Base-by-base conservation (phyloP, 2,888 invertebrate genomes). In the Drosophila fungiperda region DNA sequence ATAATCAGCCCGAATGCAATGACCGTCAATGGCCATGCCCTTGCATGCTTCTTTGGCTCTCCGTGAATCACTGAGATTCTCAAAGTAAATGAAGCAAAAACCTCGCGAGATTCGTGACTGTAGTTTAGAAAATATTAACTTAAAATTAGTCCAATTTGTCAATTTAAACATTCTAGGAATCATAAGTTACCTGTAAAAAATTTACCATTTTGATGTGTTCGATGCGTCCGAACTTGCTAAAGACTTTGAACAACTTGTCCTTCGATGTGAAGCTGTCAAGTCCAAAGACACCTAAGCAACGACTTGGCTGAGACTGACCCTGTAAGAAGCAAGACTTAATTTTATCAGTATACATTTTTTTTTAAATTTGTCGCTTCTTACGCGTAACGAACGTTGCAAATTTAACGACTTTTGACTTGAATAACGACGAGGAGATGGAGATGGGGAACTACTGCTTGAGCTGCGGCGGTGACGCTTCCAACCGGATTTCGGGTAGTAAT, bases 61-160 rank as follows among this genome's bases (percentile, higher is more conserved):
- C 92, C 97, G 97, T 0, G 99, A 98, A 94, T 99, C 98, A 72
- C 97, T 97, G 58, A 96, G 94, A 68, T 95, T 96, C 93, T 97
- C 96, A 94, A 96, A 99, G 94, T 99, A 99, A 54, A 99, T 97
- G 94, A 99, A 99, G 86, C 97, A 97, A 94, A 98, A 99, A n/a
- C 99, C 99, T 88, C 99, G 95, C 0, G 98, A 99, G 63, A 97
- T 95, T 7, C 97, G 97, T 83, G 98, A 98, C 97, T 98, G 93
- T 33, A 93, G 93, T 49, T 49, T 3, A 15, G 20, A 6, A 40
- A 5, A 8, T 29, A 12, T 7, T 5, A 15, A 20, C 3, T 35
- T 26, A 55, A 38, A 15, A 29, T 40, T n/a, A 26, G 8, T 7
- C n/a, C 9, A 59, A 59, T 8, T 23, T 48, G 4, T 33, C 11